Evolutionary conservation across 23 tunicate species (phyloP).

Genomic region (Diplosoma virens): DNA sequence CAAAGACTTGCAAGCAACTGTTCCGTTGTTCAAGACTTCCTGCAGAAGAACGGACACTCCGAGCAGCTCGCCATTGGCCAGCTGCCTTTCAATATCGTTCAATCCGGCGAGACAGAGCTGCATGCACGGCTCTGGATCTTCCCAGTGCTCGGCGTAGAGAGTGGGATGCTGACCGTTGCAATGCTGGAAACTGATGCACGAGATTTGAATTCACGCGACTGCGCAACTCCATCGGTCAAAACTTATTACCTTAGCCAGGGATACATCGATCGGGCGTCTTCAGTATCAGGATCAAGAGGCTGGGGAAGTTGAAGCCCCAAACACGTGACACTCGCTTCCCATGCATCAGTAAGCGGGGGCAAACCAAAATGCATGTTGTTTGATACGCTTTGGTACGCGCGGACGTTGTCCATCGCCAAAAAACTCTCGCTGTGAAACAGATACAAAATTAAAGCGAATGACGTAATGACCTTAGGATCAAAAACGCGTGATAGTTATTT

Average conservation of each 20-base stretch:
- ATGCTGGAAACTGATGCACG: slow-evolving; percentile 38
- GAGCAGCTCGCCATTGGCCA: slow-evolving; percentile 76
- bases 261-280: slow-evolving; percentile 26
- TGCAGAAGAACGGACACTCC: slow-evolving; percentile 62
- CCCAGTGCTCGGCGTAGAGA: slow-evolving; percentile 63
- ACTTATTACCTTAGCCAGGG: slow-evolving; percentile 78
- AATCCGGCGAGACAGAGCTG: slow-evolving; percentile 75
- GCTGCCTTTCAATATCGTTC: slow-evolving; percentile 50
- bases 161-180: slow-evolving; percentile 62
- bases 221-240: background rate
- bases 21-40: slow-evolving; percentile 70
- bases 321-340: slow-evolving; percentile 33
- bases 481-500: no score
- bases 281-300: slow-evolving; percentile 39
- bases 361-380: slow-evolving; percentile 60
- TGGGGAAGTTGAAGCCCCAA: slow-evolving; percentile 47
- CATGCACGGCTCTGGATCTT: slow-evolving; percentile 62
- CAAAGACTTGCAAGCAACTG: slow-evolving; percentile 26
- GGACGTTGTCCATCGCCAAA: slow-evolving; percentile 47
- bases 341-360: slow-evolving; percentile 34
- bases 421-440: slow-evolving; percentile 56
- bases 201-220: background rate
- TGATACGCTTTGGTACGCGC: slow-evolving; percentile 49
- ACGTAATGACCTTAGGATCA: no score
- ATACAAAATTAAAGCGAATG: no score